phyloP scores from a whole-genome alignment of 1,140 invertebrate species.

The Eumeta japonica region DNA sequence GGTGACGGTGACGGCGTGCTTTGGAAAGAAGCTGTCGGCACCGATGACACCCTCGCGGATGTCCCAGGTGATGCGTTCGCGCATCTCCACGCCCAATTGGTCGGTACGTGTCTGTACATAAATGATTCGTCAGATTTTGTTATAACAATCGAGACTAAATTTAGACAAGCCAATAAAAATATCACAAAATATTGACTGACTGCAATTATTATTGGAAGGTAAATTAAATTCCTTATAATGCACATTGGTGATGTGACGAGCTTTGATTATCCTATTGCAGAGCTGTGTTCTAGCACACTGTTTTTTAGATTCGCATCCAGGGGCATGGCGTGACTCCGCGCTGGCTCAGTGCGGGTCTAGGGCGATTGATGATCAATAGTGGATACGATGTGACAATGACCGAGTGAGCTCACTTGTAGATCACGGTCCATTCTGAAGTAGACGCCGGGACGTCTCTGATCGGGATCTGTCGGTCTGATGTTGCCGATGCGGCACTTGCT shows the following conservation, averaged over 20 bases:
- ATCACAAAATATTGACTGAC: no score
- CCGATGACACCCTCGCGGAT: conserved; percentile 89
- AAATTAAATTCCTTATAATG: no score
- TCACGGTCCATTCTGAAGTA: conserved; percentile 68
- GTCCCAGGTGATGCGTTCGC: conserved; percentile 84
- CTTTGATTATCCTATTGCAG: no score
- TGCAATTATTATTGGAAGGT: no score
- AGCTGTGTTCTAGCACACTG: no score
- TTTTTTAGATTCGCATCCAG: no score
- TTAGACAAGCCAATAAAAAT: neutral
- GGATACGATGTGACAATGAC: neutral
- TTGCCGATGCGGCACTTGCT: conserved; percentile 79
- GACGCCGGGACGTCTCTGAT: conserved; percentile 70
- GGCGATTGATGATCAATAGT: no score
- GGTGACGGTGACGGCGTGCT: conserved; percentile 87
- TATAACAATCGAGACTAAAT: neutral
- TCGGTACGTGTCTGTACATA: conserved; percentile 65
- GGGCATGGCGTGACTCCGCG: no score
- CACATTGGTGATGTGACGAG: no score
- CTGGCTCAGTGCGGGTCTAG: no score
- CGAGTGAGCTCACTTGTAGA: conserved; percentile 44
- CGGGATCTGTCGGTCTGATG: conserved; percentile 61
- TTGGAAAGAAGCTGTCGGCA: conserved; percentile 83
- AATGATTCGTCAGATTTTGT: conserved; percentile 40
- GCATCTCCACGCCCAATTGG: conserved; percentile 81